phyloP scores from a whole-genome alignment of 92 coral and sea anemone species.

The Zoanthus solanderi region DNA sequence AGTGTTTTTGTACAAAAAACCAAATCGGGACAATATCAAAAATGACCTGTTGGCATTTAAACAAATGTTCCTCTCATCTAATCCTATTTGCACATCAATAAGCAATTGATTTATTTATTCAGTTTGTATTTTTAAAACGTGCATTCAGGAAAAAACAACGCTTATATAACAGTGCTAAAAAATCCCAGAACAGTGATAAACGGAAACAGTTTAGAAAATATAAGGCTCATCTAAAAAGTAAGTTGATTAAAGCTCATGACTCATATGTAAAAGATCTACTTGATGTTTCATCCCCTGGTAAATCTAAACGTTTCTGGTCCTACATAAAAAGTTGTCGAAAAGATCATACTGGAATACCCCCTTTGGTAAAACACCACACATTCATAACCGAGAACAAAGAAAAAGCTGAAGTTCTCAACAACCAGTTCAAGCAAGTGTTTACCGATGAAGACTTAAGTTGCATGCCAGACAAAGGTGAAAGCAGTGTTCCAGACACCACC shows the following conservation, averaged over 20 bases:
- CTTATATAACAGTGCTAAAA: conserved; percentile 7
- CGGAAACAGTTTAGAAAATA: conserved; percentile 16
- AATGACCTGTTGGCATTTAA: conserved; percentile 5
- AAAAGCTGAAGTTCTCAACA: conserved; percentile 39
- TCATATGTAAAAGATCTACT: conserved; percentile 33
- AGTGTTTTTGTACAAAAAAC: background rate
- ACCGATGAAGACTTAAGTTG: conserved; percentile 35
- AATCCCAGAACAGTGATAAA: conserved; percentile 23
- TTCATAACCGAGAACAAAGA: conserved; percentile 40
- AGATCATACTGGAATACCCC: conserved; percentile 26
- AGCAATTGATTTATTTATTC: background rate
- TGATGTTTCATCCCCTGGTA: conserved; percentile 21
- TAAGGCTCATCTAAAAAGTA: conserved; percentile 12
- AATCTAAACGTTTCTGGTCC: conserved; percentile 49
- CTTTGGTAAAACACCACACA: conserved; percentile 16
- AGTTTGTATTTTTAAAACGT: background rate
- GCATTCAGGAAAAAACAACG: conserved; percentile 24
- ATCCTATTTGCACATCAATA: background rate
- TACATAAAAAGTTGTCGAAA: conserved; percentile 37
- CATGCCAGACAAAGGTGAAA: conserved; percentile 25
- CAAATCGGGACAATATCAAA: background rate
- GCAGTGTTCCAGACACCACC: background rate
- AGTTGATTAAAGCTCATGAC: conserved; percentile 12
- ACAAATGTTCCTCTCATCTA: conserved; percentile 1
- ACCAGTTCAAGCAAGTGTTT: conserved; percentile 33